phyloP scores from a whole-genome alignment of 1,140 invertebrate species.

The Nautilus pompilius region DNA sequence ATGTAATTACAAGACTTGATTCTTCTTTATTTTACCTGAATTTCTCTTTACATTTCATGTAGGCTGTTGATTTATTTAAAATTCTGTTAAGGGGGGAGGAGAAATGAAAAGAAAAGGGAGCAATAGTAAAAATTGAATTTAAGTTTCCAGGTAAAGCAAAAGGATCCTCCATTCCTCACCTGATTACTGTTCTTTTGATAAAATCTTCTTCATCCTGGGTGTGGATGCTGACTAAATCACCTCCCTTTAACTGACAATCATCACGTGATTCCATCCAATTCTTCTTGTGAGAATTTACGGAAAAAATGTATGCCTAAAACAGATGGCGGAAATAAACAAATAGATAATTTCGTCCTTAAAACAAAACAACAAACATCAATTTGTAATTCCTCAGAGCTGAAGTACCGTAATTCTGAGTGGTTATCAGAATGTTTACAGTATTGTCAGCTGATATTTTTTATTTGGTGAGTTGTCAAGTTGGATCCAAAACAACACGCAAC shows the following conservation, averaged over 20 bases:
- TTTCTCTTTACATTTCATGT: no score
- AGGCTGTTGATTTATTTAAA: no score
- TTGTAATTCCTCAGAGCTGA: not conserved
- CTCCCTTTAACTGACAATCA: constrained; percentile 27
- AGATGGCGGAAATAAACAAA: not conserved
- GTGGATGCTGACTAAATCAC: constrained; percentile 32
- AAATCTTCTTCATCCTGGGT: constrained; percentile 16
- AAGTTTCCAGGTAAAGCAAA: no score
- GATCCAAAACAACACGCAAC: no score
- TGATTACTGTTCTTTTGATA: constrained; percentile 15
- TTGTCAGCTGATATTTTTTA: not conserved
- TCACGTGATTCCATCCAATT: constrained; percentile 30
- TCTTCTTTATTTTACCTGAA: no score
- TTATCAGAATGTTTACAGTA: not conserved
- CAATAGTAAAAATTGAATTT: no score
- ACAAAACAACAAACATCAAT: not conserved
- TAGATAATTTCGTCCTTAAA: not conserved
- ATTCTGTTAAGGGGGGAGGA: no score
- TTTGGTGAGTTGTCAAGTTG: no score
- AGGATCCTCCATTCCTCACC: no score
- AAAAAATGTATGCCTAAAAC: constrained; percentile 16
- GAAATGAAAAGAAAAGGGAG: no score
- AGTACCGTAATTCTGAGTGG: not conserved
- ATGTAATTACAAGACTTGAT: no score
- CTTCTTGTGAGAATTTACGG: not conserved